A percentile compares a stretch with the other conserved stretches of the same genome.
Conservation (phyloP, 2,797 vertebrate species). For the Rhinatrema bivittatum region DNA sequence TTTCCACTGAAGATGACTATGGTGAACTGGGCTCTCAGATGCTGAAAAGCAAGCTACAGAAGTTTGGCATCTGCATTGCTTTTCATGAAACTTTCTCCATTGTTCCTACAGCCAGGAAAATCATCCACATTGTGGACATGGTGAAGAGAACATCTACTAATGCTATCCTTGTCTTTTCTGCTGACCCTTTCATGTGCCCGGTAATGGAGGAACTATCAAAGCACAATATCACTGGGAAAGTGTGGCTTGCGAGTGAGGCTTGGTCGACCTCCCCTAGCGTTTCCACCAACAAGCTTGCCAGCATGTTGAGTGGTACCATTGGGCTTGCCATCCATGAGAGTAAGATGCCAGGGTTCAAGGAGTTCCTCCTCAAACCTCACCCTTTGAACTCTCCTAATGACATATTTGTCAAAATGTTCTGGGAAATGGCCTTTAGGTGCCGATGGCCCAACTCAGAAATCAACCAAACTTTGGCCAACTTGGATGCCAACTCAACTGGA, state of each 20-base stretch:
- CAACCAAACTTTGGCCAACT: not conserved
- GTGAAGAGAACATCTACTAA: slow-evolving; percentile 1
- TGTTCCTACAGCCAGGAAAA: too few relatives aligned
- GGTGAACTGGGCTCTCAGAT: slow-evolving; percentile 2
- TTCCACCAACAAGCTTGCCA: not conserved
- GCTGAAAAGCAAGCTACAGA: too few relatives aligned
- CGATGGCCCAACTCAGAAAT: too few relatives aligned
- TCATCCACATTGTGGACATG: too few relatives aligned
- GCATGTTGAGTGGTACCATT: slow-evolving; percentile 1
- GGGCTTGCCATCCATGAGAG: slow-evolving; percentile 7
- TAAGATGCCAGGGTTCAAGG: slow-evolving; percentile 3
- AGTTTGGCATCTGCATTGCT: too few relatives aligned
- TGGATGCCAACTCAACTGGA: not conserved
- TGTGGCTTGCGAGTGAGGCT: too few relatives aligned
- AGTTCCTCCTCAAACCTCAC: slow-evolving; percentile 2
- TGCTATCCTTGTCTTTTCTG: slow-evolving; percentile 6
- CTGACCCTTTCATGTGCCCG: not conserved
- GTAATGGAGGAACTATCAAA: slow-evolving; percentile 1
- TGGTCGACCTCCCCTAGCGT: too few relatives aligned
- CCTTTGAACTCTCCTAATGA: too few relatives aligned
- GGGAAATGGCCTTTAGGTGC: too few relatives aligned
- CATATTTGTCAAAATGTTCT: too few relatives aligned
- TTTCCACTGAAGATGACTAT: not conserved
- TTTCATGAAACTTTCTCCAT: too few relatives aligned
- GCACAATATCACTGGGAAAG: too few relatives aligned